Evolutionary conservation across 1,140 invertebrate species (phyloP).

Genomic region (Trinorchestia longiramus): DNA sequence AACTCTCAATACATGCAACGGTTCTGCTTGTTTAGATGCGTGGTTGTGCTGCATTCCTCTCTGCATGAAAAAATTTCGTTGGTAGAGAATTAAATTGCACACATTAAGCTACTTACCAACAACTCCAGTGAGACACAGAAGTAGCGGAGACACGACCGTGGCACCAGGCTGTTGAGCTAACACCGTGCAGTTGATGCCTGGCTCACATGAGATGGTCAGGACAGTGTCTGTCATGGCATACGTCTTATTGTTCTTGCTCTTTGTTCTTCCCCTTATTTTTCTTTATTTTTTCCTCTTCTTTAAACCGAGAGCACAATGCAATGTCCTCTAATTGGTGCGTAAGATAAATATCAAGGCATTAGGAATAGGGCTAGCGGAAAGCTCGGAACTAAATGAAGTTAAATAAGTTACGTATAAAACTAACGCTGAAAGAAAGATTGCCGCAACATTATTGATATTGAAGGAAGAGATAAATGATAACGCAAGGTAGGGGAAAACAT

Average conservation of each 20-base stretch:
- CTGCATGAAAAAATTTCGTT: too few species aligned
- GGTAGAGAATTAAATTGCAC: too few species aligned
- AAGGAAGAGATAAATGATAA: background rate
- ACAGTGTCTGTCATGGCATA: slow-evolving; percentile 59
- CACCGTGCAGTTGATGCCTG: slow-evolving; percentile 58
- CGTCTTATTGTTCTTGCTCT: background rate
- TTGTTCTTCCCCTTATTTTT: background rate
- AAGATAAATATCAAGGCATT: background rate
- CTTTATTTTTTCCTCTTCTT: background rate
- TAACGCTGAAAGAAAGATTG: background rate
- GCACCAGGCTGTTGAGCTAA: slow-evolving; percentile 59
- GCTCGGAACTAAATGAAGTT: background rate
- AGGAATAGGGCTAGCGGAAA: background rate
- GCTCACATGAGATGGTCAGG: slow-evolving; percentile 60
- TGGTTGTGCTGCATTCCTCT: too few species aligned
- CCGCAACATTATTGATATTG: background rate
- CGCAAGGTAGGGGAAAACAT: background rate
- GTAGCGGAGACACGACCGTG: slow-evolving; percentile 62
- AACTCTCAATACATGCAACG: too few species aligned
- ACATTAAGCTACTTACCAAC: slow-evolving; percentile 56
- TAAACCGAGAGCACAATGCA: background rate
- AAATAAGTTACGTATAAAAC: background rate
- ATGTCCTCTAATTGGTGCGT: background rate
- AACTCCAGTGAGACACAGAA: slow-evolving; percentile 62
- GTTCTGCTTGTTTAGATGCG: too few species aligned